Evolutionary conservation across 2,113 vertebrate genomes (phyloP).

Genomic region (Sinocyclocheilus anophthalmus): DNA sequence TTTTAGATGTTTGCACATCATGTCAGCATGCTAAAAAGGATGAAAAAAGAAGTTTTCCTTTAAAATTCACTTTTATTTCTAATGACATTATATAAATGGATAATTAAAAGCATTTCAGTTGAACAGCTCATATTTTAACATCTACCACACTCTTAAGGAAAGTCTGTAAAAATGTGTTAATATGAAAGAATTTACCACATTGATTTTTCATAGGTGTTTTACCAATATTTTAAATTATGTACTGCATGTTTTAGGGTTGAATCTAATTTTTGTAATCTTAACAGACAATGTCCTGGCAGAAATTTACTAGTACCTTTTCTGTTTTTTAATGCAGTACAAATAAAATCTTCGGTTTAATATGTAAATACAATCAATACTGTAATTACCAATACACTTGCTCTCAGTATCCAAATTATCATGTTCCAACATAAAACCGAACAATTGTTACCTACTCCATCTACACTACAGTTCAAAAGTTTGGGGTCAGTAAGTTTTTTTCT

Average conservation of each 20-base stretch:
- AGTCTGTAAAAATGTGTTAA: neutral
- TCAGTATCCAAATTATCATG: too few relatives aligned
- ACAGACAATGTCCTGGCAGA: neutral
- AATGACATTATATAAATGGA: slow-evolving; percentile 40
- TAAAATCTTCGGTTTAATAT: too few relatives aligned
- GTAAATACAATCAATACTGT: too few relatives aligned
- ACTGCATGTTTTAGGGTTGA: neutral
- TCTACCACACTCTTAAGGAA: neutral
- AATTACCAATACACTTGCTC: too few relatives aligned
- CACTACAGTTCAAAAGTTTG: too few relatives aligned
- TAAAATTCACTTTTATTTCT: too few relatives aligned
- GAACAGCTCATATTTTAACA: neutral
- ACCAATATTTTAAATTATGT: neutral
- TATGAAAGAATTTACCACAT: too few relatives aligned
- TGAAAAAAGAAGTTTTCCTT: too few relatives aligned
- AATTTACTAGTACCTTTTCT: neutral
- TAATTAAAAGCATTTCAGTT: slow-evolving; percentile 18
- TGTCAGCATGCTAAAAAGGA: too few relatives aligned
- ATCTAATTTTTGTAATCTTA: neutral
- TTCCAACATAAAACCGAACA: too few relatives aligned
- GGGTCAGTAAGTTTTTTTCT: too few relatives aligned
- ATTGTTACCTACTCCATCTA: too few relatives aligned
- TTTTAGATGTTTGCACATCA: neutral
- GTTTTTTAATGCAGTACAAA: neutral
- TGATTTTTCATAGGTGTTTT: neutral